A percentile compares a stretch with the other conserved stretches of the same genome.
phyloP scores from a whole-genome alignment of 2,888 invertebrate species.

The Lasioglossum figueresi region DNA sequence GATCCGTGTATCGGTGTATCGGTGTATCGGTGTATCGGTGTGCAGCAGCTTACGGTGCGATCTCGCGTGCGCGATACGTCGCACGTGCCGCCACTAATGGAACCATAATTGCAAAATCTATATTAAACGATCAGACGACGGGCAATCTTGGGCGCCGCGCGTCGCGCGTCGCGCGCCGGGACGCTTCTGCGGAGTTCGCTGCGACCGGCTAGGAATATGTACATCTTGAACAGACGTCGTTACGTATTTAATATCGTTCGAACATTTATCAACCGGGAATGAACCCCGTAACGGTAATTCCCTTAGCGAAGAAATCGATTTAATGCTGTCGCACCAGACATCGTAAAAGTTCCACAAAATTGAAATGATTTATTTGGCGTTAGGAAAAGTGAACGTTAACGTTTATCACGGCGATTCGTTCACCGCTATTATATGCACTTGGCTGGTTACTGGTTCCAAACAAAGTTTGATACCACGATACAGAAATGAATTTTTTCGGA shows the following conservation, averaged over 20 bases:
- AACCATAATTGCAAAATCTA: slow-evolving; percentile 74
- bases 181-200: slow-evolving; percentile 50
- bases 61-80: slow-evolving; percentile 27
- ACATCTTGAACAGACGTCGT: slow-evolving; percentile 12
- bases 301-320: neutral
- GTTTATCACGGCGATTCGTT: neutral
- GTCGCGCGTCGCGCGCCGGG: too few relatives aligned
- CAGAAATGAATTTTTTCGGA: neutral
- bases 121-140: slow-evolving; percentile 65
- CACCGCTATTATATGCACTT: neutral
- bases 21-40: neutral
- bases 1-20: neutral
- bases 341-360: neutral
- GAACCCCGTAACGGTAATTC: neutral
- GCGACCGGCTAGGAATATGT: neutral
- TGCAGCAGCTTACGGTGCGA: slow-evolving; percentile 21
- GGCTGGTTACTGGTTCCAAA: neutral
- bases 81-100: slow-evolving; percentile 67
- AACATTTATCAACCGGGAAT: slow-evolving; percentile 32
- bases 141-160: slow-evolving; percentile 28
- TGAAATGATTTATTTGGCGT: neutral
- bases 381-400: neutral
- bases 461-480: neutral
- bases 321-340: neutral
- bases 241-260: neutral